These are phyloP conservation scores for Colaptes auratus DNA, from an alignment of 2,113 vertebrate species.

Conservation along the genomic window DNA sequence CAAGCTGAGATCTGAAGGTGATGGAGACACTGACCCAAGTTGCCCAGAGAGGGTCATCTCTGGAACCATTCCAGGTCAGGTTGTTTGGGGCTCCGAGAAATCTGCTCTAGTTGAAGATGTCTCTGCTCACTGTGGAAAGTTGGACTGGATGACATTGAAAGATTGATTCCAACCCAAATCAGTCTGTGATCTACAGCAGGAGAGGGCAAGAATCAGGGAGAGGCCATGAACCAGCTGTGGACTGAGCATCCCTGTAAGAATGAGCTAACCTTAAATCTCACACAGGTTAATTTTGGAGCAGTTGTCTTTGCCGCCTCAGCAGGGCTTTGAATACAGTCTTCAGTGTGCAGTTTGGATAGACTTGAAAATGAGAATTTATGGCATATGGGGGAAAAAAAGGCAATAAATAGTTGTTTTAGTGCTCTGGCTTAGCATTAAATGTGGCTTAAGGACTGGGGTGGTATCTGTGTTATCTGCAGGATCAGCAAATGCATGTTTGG, in stretches of 20 bases:
- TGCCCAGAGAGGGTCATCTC: no score
- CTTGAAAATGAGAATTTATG: constrained; percentile 14
- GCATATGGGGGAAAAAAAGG: background rate
- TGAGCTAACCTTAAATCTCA: background rate
- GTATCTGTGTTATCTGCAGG: constrained; percentile 46
- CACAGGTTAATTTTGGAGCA: rapidly evolving
- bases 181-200: background rate
- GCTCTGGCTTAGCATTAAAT: constrained; percentile 9
- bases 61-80: no score
- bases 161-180: no score
- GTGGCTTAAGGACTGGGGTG: background rate
- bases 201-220: background rate
- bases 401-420: constrained; percentile 1
- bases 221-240: background rate
- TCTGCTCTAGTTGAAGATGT: no score
- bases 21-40: no score
- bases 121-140: no score
- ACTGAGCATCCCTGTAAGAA: background rate
- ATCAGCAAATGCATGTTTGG: constrained; percentile 52
- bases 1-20: background rate
- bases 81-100: no score
- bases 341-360: background rate
- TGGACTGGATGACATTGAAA: no score
- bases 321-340: background rate
- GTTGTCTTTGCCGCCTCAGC: rapidly evolving